Base-by-base conservation (phyloP, 1,140 invertebrate genomes). In the Dolichoris vasculosae region DNA sequence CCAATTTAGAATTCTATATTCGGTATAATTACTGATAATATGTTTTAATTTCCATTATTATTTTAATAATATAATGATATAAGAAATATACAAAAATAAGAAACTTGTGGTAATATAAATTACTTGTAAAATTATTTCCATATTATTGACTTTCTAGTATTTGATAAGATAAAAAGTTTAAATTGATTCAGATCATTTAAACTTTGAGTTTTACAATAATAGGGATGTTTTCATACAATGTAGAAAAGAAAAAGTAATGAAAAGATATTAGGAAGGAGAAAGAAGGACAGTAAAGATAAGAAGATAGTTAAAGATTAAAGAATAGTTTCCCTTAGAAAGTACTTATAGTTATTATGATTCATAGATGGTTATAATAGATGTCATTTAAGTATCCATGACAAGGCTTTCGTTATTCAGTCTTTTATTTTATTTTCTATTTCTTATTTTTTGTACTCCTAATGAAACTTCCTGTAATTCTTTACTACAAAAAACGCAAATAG, bases 311-410 rank as follows among this genome's bases (percentile, higher is more conserved):
- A 26, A 30, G 51, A 1, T 63, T 59, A 73, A 48, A 83, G 46
- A 76, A 77, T 73, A 77, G 82, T 51, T 73, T 48, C 40, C 35
- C 73, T 35, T 77, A 32, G 46, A 71, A 84, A 84, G 38, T 84
- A 79, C 83, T 69, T 51, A 48, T 13, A 67, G 83, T 46, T 78
- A 84, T 84, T 84, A 84, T 78, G 75, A 84, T 84, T 63, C 35
- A 46, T 30, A 43, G 75, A 78, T 63, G n/a, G 51, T 78, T 67
- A 84, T 84, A 40, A 17, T 38, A 38, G 46, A 35, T 15, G 69
- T 43, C 59, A 75, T 78, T 84, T 84, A 84, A 63, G 48, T 43
- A 17, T 23, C 82, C 40, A 35, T 83, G 73, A 71, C 82, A 76
- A 83, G 40, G 51, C 73, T 51, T 32, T 79, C 73, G 43, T 75